Conservation (phyloP, 92 coral and sea anemone species). For the Zoanthus sansibaricus region DNA sequence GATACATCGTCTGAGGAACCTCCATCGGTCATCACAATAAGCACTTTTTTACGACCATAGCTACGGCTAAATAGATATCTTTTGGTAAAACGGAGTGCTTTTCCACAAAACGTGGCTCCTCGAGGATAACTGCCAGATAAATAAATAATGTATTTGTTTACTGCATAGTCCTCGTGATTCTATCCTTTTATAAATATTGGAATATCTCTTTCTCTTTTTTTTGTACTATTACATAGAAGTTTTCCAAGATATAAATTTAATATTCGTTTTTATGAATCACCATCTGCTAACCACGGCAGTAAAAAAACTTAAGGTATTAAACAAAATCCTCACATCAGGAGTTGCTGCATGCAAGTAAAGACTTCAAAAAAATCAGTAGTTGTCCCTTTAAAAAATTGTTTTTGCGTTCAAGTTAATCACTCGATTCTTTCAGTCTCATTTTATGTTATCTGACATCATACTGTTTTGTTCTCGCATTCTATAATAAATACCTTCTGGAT, state of each 20-base stretch:
- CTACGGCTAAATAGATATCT: slow-evolving; percentile 20
- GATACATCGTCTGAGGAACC: slow-evolving; percentile 72
- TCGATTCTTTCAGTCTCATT: background rate
- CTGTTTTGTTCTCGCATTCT: no score
- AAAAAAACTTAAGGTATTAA: no score
- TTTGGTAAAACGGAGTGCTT: slow-evolving; percentile 16
- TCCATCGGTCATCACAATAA: slow-evolving; percentile 87
- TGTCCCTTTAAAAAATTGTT: background rate
- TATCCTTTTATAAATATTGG: background rate
- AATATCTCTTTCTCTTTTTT: no score
- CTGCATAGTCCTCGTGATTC: background rate
- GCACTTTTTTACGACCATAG: slow-evolving; percentile 52
- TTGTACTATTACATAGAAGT: no score
- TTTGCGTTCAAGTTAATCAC: background rate
- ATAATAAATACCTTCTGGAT: no score
- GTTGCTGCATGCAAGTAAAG: no score
- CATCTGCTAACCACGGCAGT: no score
- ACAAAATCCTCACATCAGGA: no score
- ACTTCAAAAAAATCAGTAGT: no score
- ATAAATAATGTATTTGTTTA: background rate
- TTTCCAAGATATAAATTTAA: no score
- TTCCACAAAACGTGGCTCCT: slow-evolving; percentile 53
- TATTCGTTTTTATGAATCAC: no score
- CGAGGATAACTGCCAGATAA: slow-evolving; percentile 37
- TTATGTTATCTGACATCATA: background rate